These are phyloP conservation scores for Entomyzon cyanotis DNA, from an alignment of 2,113 vertebrate genomes.

Conservation along the genomic window DNA sequence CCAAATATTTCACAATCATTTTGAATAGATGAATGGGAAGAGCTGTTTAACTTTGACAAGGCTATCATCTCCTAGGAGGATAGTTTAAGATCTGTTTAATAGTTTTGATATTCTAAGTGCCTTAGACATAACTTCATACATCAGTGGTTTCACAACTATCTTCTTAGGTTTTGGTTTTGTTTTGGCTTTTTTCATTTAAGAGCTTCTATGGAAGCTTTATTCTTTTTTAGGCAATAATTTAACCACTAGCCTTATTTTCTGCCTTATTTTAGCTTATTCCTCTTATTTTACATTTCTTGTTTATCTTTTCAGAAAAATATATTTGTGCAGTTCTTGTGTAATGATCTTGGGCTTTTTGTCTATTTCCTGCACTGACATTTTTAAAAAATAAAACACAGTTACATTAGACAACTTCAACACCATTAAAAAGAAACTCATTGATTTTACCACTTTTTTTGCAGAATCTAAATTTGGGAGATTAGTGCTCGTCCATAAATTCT, in stretches of 20 bases:
- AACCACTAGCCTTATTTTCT: not conserved
- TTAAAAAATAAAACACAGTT: not conserved
- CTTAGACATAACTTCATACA: not conserved
- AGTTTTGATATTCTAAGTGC: not conserved
- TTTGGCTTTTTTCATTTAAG: not conserved
- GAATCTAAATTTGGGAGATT: not conserved
- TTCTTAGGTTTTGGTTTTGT: not conserved
- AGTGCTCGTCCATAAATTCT: not conserved
- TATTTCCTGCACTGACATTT: not conserved
- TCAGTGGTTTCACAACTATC: not conserved
- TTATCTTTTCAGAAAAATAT: not conserved
- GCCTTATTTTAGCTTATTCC: not conserved
- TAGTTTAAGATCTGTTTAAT: not conserved
- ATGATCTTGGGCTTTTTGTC: not conserved
- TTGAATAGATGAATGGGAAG: not conserved
- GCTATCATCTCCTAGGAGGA: not conserved
- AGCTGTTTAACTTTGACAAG: not conserved
- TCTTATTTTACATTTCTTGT: not conserved
- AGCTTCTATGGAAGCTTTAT: not conserved
- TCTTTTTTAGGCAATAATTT: not conserved
- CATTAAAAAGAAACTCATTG: not conserved
- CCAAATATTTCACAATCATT: constrained; percentile 6
- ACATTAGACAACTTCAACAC: not conserved
- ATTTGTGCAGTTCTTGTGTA: not conserved
- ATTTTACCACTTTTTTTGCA: not conserved